These are phyloP conservation scores for Megalops cyprinoides DNA, from an alignment of 2,797 vertebrate species.

Conservation along the genomic window DNA sequence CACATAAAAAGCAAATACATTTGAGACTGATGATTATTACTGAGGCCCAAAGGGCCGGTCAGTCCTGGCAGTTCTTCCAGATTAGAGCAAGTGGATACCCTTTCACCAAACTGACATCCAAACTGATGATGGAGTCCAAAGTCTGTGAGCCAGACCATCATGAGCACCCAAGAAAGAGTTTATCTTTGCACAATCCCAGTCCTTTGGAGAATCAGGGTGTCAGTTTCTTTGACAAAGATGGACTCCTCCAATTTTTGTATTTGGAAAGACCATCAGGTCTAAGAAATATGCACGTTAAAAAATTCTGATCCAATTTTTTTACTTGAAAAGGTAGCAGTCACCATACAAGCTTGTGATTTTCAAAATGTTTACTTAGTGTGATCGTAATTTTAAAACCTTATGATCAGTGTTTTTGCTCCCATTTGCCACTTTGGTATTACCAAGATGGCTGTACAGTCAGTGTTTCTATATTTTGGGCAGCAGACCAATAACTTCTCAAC, in stretches of 20 bases:
- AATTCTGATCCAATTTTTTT: not conserved
- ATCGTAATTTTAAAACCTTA: not conserved
- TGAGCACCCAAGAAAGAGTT: not conserved
- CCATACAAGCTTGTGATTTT: not conserved
- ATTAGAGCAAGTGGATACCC: not conserved
- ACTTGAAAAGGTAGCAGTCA: not conserved
- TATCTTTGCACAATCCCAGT: not conserved
- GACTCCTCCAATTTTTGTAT: not conserved
- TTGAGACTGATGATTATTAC: not conserved
- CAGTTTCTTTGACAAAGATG: too few relatives aligned
- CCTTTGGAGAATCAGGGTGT: not conserved
- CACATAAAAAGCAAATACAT: not conserved
- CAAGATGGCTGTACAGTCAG: not conserved
- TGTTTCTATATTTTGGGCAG: not conserved
- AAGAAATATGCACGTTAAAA: not conserved
- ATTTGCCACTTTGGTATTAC: not conserved
- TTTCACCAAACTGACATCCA: not conserved
- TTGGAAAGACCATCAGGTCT: too few relatives aligned
- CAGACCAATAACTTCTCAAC: not conserved
- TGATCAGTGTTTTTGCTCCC: not conserved
- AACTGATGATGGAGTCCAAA: conserved; percentile 2
- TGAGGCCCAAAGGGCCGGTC: not conserved
- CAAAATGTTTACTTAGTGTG: not conserved
- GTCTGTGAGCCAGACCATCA: not conserved
- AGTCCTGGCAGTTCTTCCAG: not conserved